Conservation (phyloP, 1,140 invertebrate species). For the Drosophila elegans region DNA sequence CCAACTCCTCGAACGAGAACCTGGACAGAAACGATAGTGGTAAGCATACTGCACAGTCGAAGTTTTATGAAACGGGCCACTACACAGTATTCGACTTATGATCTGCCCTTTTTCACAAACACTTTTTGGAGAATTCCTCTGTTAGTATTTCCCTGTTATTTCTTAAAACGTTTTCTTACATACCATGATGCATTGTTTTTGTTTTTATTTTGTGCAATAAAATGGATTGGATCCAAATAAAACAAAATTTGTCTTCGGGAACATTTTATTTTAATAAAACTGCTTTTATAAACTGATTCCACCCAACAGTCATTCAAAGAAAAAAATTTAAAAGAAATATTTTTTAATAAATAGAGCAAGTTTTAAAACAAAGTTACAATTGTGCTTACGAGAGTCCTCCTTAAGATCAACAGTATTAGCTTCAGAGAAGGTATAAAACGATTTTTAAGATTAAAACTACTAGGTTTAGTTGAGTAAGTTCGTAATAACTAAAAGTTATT, state of each 20-base stretch:
- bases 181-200: background rate
- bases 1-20: constrained; percentile 80
- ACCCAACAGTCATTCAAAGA: too few relatives aligned
- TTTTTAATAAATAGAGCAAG: too few relatives aligned
- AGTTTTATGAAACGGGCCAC: constrained; percentile 27
- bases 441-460: too few relatives aligned
- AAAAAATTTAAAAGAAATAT: too few relatives aligned
- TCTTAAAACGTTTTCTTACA: background rate
- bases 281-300: too few relatives aligned
- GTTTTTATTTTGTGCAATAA: constrained; percentile 16
- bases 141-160: constrained; percentile 5
- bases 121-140: background rate
- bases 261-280: too few relatives aligned
- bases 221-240: constrained; percentile 1
- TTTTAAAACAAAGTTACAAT: too few relatives aligned
- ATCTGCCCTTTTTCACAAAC: background rate
- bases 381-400: too few relatives aligned
- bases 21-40: constrained; percentile 74
- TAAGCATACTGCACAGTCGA: constrained; percentile 48
- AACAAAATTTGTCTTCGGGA: too few relatives aligned
- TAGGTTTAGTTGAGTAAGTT: background rate
- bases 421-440: too few relatives aligned
- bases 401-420: too few relatives aligned
- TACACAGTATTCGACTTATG: constrained; percentile 45
- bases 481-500: background rate